A percentile compares a stretch with the other conserved stretches of the same genome.
These are phyloP conservation scores for Acanthosepion lycidas DNA, from an alignment of 2,888 invertebrate species.

Conservation along the genomic window DNA sequence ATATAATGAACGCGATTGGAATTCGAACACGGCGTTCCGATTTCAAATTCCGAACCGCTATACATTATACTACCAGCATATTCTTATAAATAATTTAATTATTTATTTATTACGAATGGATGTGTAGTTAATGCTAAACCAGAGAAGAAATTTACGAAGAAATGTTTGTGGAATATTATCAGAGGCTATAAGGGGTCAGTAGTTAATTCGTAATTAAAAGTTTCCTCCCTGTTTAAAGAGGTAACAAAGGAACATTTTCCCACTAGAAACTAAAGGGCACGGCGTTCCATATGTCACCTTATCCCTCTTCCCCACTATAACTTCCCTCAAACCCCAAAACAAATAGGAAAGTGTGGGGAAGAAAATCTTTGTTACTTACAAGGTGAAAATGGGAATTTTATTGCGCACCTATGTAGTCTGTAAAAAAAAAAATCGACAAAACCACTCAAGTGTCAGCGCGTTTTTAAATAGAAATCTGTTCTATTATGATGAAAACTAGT, in stretches of 20 bases:
- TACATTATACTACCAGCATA: no score
- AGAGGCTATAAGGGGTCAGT: not conserved
- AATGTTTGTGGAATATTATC: not conserved
- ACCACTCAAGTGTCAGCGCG: not conserved
- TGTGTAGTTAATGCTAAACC: no score
- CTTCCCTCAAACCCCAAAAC: not conserved
- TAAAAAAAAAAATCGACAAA: not conserved
- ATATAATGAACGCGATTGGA: no score
- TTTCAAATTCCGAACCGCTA: no score
- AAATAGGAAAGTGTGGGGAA: not conserved
- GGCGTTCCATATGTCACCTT: not conserved
- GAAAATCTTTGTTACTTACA: not conserved
- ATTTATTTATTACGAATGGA: no score
- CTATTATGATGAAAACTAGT: not conserved
- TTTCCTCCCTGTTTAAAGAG: not conserved
- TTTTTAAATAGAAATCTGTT: not conserved
- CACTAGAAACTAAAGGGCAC: not conserved
- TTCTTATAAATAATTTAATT: no score
- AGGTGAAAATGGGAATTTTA: not conserved
- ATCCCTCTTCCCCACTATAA: not conserved
- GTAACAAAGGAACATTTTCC: not conserved
- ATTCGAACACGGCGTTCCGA: no score
- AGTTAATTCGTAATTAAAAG: not conserved
- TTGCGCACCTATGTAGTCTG: not conserved
- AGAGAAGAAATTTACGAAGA: no score